Conservation (phyloP, 2,113 vertebrate species). For the Paramisgurnus dabryanus region DNA sequence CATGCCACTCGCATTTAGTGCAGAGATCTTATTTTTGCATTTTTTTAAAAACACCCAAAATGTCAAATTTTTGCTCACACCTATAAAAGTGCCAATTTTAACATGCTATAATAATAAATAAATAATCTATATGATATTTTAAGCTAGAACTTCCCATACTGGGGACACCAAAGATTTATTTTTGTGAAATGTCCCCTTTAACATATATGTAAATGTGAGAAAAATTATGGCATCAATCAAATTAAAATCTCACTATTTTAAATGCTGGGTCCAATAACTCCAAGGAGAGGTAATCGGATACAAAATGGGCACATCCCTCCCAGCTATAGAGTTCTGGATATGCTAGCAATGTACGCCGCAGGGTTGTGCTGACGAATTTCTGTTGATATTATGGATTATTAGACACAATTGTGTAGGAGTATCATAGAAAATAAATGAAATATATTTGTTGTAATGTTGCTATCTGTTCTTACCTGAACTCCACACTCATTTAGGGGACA, state of each 20-base stretch:
- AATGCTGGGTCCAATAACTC: slow-evolving; percentile 75
- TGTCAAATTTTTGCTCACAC: too few relatives aligned
- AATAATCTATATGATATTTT: too few relatives aligned
- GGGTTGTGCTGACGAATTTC: slow-evolving; percentile 91
- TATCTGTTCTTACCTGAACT: slow-evolving; percentile 70
- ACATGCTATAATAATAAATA: too few relatives aligned
- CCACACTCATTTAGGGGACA: slow-evolving; percentile 83
- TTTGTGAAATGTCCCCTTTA: too few relatives aligned
- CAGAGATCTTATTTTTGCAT: too few relatives aligned
- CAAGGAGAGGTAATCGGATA: slow-evolving; percentile 82
- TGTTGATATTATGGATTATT: slow-evolving; percentile 55
- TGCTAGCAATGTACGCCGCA: slow-evolving; percentile 77
- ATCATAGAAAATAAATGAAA: not conserved
- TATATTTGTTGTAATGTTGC: not conserved
- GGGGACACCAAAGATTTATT: too few relatives aligned
- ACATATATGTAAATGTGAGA: too few relatives aligned
- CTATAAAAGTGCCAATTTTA: too few relatives aligned
- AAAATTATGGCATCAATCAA: too few relatives aligned
- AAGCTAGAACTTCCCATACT: too few relatives aligned
- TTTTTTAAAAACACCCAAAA: too few relatives aligned
- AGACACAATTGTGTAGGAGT: not conserved
- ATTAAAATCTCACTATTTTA: slow-evolving; percentile 69
- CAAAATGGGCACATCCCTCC: slow-evolving; percentile 83
- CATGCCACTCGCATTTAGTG: too few relatives aligned
- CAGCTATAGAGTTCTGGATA: slow-evolving; percentile 79